Evolutionary conservation across 2,888 invertebrate genomes (phyloP), one percentile per base, ranked within the genome.

Genomic region (Eupithecia pulchellata): DNA sequence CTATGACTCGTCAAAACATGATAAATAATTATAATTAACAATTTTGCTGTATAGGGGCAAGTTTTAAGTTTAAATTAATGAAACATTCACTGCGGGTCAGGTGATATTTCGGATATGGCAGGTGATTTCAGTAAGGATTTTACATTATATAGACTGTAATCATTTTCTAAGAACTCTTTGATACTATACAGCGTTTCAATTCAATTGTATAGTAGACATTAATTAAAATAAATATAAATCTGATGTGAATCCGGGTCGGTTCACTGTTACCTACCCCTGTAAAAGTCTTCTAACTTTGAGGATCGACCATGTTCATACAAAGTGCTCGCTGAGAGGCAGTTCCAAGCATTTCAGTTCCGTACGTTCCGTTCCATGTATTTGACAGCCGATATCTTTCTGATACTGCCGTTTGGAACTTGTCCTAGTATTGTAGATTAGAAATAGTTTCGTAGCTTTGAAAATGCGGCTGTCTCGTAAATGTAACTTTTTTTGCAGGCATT

Each of bases 301-400:
- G 63, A 63, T 68, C 63, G 57, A 57, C 65, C 61, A 20, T 68
- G 68, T 68, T 68, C 42, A 52, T 32, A 42, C 62, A 62, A 68
- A 68, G 42, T 68, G 58, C 36, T 32, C 20, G 65, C 34, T 57
- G 64, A 65, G 61, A 68, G 62, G 57, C 72, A 65, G 68, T 64
- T 67, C 36, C 55, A 42, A 47, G 34, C 36, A 68, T 63, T 57
- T 61, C 61, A 32, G 36, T 52, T 67, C 27, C 13, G 30, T 27
- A 20, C 25, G 61, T 32, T 57, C 36, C 65, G 36, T 36, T 39
- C 20, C 30, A 60, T 66, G 42, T 66, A 42, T 60, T 42, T 14
- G 60, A 66, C 20, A 66, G 39, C 25, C 60, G 39, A 58, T 66
- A 29, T 58, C 39, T 58, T 66, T 1, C 39, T 39, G 61, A 61